Conservation (phyloP, 2,888 invertebrate species). For the Agonopterix alstromeriana region DNA sequence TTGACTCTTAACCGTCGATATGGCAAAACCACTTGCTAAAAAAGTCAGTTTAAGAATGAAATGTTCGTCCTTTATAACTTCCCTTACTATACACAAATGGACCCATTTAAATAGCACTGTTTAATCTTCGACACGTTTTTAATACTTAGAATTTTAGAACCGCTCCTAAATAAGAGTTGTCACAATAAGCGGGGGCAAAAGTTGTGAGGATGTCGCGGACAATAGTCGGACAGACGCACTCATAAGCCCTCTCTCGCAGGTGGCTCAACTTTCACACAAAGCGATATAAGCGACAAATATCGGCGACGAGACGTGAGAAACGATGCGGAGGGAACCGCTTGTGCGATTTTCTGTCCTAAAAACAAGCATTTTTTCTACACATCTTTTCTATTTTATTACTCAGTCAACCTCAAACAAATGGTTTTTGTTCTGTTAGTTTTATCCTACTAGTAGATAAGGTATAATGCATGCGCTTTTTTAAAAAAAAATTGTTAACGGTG, state of each 20-base stretch:
- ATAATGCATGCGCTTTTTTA: too few species aligned
- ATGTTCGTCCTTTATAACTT: not conserved
- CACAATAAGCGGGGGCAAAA: slow-evolving; percentile 40
- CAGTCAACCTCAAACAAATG: too few species aligned
- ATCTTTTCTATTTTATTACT: too few species aligned
- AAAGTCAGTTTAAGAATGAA: too few species aligned
- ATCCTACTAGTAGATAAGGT: too few species aligned
- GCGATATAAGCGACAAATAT: slow-evolving; percentile 12
- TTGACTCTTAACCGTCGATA: too few species aligned
- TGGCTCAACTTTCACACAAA: slow-evolving; percentile 47
- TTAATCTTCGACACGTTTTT: slow-evolving; percentile 15
- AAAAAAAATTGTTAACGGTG: too few species aligned
- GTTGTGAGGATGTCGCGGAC: slow-evolving; percentile 38
- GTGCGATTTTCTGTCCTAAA: too few species aligned
- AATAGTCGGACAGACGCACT: slow-evolving; percentile 35
- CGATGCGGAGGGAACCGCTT: not conserved
- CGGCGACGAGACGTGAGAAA: not conserved
- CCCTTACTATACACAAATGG: not conserved
- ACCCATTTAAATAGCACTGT: not conserved
- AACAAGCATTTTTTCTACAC: too few species aligned
- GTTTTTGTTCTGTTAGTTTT: too few species aligned
- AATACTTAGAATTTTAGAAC: slow-evolving; percentile 29
- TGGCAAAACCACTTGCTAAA: too few species aligned
- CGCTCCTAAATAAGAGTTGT: slow-evolving; percentile 20
- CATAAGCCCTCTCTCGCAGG: slow-evolving; percentile 56